A percentile compares a stretch with the other conserved stretches of the same genome.
phyloP scores from a whole-genome alignment of 2,888 invertebrate species.

The Pharmacophagus antenor region DNA sequence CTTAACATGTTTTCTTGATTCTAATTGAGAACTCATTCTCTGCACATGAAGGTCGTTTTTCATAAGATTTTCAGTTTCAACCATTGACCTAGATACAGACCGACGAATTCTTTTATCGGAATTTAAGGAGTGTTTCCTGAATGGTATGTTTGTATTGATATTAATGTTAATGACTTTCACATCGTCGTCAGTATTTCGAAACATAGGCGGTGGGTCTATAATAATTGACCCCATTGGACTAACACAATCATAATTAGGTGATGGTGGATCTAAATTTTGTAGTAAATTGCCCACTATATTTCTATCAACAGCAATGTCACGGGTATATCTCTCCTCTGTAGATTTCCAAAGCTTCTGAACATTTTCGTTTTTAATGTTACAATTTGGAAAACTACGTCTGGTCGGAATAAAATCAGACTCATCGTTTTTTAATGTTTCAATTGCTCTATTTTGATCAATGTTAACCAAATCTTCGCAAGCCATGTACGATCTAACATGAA shows the following conservation, averaged over 20 bases:
- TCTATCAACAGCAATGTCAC: constrained; percentile 44
- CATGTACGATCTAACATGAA: constrained; percentile 78
- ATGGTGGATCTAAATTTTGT: constrained; percentile 65
- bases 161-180: constrained; percentile 70
- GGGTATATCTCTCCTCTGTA: constrained; percentile 61
- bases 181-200: constrained; percentile 72
- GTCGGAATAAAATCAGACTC: constrained; percentile 66
- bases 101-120: constrained; percentile 80
- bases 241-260: constrained; percentile 55
- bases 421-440: constrained; percentile 62
- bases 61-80: constrained; percentile 63
- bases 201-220: constrained; percentile 82
- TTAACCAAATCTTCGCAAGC: constrained; percentile 86
- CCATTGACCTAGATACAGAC: constrained; percentile 71
- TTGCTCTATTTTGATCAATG: constrained; percentile 82
- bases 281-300: constrained; percentile 48
- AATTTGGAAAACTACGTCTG: constrained; percentile 85
- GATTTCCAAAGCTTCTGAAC: constrained; percentile 70
- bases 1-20: constrained; percentile 53
- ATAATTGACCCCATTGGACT: constrained; percentile 61
- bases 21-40: constrained; percentile 74
- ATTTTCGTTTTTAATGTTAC: constrained; percentile 70
- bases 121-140: constrained; percentile 80
- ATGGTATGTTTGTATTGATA: constrained; percentile 65
- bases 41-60: constrained; percentile 54